These are phyloP conservation scores for Conchocele bisecta DNA, from an alignment of 2,888 invertebrate species.

Conservation along the genomic window DNA sequence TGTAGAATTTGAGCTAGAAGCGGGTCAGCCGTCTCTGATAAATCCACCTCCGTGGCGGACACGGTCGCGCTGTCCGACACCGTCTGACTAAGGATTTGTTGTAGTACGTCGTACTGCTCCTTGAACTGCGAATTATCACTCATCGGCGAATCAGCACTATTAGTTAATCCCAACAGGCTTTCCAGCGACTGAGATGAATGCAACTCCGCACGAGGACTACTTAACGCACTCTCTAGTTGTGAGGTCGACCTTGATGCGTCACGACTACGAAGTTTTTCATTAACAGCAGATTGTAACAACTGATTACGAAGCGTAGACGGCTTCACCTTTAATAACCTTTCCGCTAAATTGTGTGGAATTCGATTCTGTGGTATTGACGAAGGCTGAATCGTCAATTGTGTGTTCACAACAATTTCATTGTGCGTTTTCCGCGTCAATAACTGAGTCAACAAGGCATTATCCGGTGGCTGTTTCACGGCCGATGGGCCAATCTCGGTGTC, in stretches of 20 bases:
- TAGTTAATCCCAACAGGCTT: slow-evolving; percentile 16
- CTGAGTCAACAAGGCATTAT: slow-evolving; percentile 77
- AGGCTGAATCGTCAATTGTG: slow-evolving; percentile 69
- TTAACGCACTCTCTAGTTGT: slow-evolving; percentile 45
- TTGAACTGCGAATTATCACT: slow-evolving; percentile 48
- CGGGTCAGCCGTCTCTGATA: slow-evolving; percentile 71
- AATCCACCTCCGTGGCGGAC: slow-evolving; percentile 60
- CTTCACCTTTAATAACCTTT: slow-evolving; percentile 63
- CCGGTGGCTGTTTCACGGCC: slow-evolving; percentile 66
- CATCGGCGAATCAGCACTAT: slow-evolving; percentile 50
- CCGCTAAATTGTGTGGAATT: slow-evolving; percentile 75
- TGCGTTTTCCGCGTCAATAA: slow-evolving; percentile 73
- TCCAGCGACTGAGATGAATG: slow-evolving; percentile 21
- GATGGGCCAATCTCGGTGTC: slow-evolving; percentile 3
- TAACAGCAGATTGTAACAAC: slow-evolving; percentile 14
- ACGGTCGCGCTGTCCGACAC: slow-evolving; percentile 16
- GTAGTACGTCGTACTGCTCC: slow-evolving; percentile 60
- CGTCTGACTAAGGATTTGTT: slow-evolving; percentile 56
- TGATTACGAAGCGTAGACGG: slow-evolving; percentile 36
- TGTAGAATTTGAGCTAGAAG: slow-evolving; percentile 92
- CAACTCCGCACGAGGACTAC: slow-evolving; percentile 12
- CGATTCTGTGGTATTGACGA: slow-evolving; percentile 85
- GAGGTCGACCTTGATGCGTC: slow-evolving; percentile 24
- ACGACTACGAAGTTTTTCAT: slow-evolving; percentile 23
- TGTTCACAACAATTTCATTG: slow-evolving; percentile 75